These are phyloP conservation scores for Parnassius mnemosyne DNA, from an alignment of 2,888 invertebrate genomes.

Conservation along the genomic window DNA sequence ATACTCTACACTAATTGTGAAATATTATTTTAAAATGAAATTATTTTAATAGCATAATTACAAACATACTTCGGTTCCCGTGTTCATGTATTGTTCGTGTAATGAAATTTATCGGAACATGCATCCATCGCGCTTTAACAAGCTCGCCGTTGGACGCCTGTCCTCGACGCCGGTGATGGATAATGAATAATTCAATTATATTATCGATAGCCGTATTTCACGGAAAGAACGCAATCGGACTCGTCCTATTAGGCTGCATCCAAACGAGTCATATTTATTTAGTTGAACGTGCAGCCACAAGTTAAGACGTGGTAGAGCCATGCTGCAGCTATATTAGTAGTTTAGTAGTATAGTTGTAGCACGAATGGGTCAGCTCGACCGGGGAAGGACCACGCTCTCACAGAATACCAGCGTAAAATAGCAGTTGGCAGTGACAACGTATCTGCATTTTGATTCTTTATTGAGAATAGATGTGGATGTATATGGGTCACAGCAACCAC, in stretches of 20 bases:
- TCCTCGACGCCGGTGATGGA: slow-evolving; percentile 25
- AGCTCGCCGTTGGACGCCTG: slow-evolving; percentile 13
- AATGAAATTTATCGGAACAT: slow-evolving; percentile 11
- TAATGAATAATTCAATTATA: slow-evolving; percentile 35
- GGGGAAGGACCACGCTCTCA: no score
- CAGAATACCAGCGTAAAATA: no score
- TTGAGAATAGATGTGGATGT: no score
- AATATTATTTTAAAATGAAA: not conserved
- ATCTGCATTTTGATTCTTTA: no score
- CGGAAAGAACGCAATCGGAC: slow-evolving; percentile 21
- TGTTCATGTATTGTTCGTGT: not conserved
- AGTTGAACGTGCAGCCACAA: not conserved
- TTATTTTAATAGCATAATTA: slow-evolving; percentile 11
- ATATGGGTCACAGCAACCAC: no score
- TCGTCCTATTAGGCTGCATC: not conserved
- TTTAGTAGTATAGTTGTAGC: no score
- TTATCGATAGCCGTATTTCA: slow-evolving; percentile 28
- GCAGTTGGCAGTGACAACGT: no score
- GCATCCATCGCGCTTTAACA: slow-evolving; percentile 1
- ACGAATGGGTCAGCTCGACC: no score
- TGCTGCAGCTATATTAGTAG: no score
- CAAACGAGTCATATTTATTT: not conserved
- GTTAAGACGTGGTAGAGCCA: no score
- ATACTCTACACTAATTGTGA: no score
- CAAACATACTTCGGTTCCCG: no score